Evolutionary conservation across 2,888 invertebrate genomes (phyloP), one percentile per base, ranked within the genome.

Genomic region (Amblyjoppa proteus): DNA sequence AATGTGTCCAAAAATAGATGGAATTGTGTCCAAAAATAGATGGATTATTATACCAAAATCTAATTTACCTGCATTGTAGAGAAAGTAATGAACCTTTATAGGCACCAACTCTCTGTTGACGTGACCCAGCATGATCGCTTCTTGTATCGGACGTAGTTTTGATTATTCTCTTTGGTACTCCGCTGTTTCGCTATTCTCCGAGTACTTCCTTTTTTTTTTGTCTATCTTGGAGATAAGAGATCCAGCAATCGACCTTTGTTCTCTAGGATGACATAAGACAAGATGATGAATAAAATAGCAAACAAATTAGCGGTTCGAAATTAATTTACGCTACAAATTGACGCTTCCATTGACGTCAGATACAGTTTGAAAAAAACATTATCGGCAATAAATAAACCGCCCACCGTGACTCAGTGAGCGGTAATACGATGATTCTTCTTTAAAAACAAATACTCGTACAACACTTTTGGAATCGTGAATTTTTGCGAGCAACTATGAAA

Each of bases 31-130:
- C 3, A 49, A 49, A 49, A 49, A 16, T 49, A 49, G 16, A 16
- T 49, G 16, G 16, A 49, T 49, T 49, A 4, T 16, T 16, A 49
- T 49, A 49, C 16, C 16, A 1, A 0, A 3, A 25, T 4, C 3
- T 1, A 82, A 91, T 95, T 95, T 94, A 98, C 98, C 98, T 92
- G 97, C 98, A 96, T 97, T 97, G 92, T 97, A 98, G 77, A 98
- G 95, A 93, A 98, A 98, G 94, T 96, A 98, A 94, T 98, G 98
- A 1, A 96, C 97, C 94, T 98, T 98, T 93, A 98, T 96, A 13
- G 98, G 97, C 92, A 98, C 92, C 80, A 98, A 94, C 80, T 96
- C 96, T 92, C 96, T 96, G 93, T 98, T 96, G 49, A 98, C 93
- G 81, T 92, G 92, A 86, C 89, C 89, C 83, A 93, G 90, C 91